phyloP scores from a whole-genome alignment of 2,888 invertebrate genomes.

The Axea sp. region DNA sequence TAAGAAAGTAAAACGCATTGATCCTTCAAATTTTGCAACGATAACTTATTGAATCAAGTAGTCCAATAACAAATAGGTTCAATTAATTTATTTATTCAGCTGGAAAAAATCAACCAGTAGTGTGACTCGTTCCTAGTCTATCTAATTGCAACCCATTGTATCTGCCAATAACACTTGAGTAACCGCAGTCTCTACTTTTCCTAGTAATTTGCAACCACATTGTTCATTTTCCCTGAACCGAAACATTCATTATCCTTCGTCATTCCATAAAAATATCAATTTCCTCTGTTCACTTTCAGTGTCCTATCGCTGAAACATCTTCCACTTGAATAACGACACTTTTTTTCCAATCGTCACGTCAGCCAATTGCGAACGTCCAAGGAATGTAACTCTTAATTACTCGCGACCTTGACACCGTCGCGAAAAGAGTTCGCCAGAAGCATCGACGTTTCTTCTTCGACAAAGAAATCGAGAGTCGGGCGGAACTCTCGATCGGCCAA shows the following conservation, averaged over 20 bases:
- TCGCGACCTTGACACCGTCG: slow-evolving; percentile 64
- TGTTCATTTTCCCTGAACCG: slow-evolving; percentile 28
- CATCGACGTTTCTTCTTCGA: slow-evolving; percentile 30
- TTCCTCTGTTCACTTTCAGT: slow-evolving; percentile 13
- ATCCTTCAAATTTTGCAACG: no score
- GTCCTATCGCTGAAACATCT: no score
- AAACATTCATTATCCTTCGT: slow-evolving; percentile 15
- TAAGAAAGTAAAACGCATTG: no score
- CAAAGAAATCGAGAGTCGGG: slow-evolving; percentile 31
- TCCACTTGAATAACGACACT: slow-evolving; percentile 3
- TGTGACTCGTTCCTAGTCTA: not conserved
- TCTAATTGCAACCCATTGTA: slow-evolving; percentile 2
- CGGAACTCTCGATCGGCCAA: slow-evolving; percentile 54
- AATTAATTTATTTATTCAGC: no score
- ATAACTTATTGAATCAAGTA: no score
- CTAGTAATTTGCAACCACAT: slow-evolving; percentile 14
- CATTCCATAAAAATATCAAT: slow-evolving; percentile 12
- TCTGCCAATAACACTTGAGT: slow-evolving; percentile 2
- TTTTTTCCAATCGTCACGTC: slow-evolving; percentile 3
- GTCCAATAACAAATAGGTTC: no score
- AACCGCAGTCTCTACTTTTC: slow-evolving; percentile 17
- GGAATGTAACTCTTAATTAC: slow-evolving; percentile 23
- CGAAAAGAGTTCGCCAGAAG: slow-evolving; percentile 26
- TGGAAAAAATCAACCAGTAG: not conserved
- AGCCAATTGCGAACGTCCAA: no score